Base-by-base conservation (phyloP, 2,888 invertebrate species). In the Apodemia duryi region DNA sequence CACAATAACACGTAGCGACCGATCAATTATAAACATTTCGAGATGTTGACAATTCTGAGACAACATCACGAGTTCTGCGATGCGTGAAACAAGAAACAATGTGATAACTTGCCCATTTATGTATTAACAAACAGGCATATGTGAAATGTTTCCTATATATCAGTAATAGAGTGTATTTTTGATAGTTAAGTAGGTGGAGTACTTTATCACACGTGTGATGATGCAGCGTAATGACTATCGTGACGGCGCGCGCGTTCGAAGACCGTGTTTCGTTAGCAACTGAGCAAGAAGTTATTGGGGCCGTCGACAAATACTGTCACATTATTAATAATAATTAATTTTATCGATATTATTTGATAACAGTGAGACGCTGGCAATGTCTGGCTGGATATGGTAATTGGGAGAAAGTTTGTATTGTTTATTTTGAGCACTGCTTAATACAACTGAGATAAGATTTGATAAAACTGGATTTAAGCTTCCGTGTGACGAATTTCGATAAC, bases 151-250 rank as follows among this genome's bases (percentile, higher is more conserved):
- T 32, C 29, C 35, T 60, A n/a, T n/a, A 0, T 13, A 6, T 6
- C n/a, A 35, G n/a, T 7, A 6, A 35, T 60, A 60, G 7, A 35
- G 60, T 60, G n/a, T n/a, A 60, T 35, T 7, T 35, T 60, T 32
- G 60, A 35, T 21, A 7, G 51, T 51, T 51, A 51, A 35, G 32
- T 60, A 11, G 35, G 32, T 60, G 32, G 60, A 60, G 57, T 60
- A 60, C 35, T 60, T 60, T 11, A 35, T n/a, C 7, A 32, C 57
- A 60, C 57, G 57, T 60, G 57, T 60, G 57, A 35, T 60, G 57
- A 35, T 11, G 13, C 13, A 32, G 35, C 13, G 7, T 60, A 60
- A 60, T 60, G 35, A n/a, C 57, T 60, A 13, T 60, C 57, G 57
- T 60, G 57, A 60, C 57, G n/a, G n/a, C 32, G 28, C 32, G 57